Evolutionary conservation across 2,888 invertebrate genomes (phyloP).

Genomic region (Tetrapedia diversipes): DNA sequence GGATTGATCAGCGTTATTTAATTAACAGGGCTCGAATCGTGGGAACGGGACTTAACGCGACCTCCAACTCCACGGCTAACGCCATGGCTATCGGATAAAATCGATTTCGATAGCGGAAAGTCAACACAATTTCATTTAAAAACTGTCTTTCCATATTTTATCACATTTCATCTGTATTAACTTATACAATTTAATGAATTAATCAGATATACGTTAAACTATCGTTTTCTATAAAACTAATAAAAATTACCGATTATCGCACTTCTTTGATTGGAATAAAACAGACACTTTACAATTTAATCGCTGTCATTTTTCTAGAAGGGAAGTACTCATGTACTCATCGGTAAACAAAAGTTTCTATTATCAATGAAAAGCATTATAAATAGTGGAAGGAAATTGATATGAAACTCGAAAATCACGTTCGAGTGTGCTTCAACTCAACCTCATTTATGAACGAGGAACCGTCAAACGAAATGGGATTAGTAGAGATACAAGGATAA

Average conservation of each 20-base stretch:
- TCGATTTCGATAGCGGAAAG: constrained; percentile 21
- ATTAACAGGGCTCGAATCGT: constrained; percentile 23
- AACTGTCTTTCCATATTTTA: too few species aligned
- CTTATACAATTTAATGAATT: neutral
- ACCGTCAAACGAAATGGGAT: neutral
- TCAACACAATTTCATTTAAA: constrained; percentile 7
- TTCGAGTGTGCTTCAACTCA: neutral
- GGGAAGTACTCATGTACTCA: too few species aligned
- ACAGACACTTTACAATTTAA: too few species aligned
- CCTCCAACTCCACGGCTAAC: constrained; percentile 17
- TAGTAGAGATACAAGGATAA: neutral
- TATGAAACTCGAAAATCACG: neutral
- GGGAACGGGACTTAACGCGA: constrained; percentile 30
- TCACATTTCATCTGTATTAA: too few species aligned
- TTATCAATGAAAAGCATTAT: neutral
- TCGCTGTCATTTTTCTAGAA: neutral
- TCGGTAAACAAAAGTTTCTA: too few species aligned
- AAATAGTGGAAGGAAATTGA: neutral
- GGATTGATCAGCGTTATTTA: constrained; percentile 39
- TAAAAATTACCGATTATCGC: neutral
- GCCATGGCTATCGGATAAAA: constrained; percentile 19
- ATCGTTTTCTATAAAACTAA: neutral
- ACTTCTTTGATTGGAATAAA: neutral
- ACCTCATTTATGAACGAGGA: neutral
- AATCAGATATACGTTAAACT: neutral